Evolutionary conservation across 2,113 vertebrate genomes (phyloP).

Genomic region (Actenoides hombroni): DNA sequence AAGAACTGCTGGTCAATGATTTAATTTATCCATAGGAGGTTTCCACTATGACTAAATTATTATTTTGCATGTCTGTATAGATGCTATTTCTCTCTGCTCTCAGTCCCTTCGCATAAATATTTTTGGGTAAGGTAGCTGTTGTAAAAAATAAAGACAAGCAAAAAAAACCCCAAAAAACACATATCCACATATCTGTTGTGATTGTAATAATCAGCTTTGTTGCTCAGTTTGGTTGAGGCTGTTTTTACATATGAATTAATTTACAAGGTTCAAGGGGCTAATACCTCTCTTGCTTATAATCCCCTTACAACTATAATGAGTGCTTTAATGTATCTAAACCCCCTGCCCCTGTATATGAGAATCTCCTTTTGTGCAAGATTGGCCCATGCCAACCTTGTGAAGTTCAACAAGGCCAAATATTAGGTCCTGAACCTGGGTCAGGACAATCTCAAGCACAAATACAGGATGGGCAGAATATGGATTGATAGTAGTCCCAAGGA

Average conservation of each 20-base stretch:
- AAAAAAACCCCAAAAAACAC: background rate
- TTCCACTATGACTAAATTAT: conserved; percentile 39
- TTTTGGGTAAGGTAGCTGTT: background rate
- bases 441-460: no score
- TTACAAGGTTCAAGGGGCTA: background rate
- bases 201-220: background rate
- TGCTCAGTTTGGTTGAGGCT: background rate
- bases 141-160: background rate
- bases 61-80: background rate
- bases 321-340: background rate
- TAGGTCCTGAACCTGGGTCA: no score
- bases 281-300: background rate
- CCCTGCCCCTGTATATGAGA: background rate
- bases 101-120: background rate
- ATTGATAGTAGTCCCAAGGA: no score
- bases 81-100: background rate
- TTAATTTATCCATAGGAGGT: conserved; percentile 53
- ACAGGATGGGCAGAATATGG: no score
- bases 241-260: background rate
- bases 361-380: background rate
- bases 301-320: background rate
- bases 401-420: no score
- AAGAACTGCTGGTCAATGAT: conserved; percentile 40
- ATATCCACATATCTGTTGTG: background rate
- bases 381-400: no score